Evolutionary conservation across 2,888 invertebrate genomes (phyloP).

Genomic region (Agrochola circellaris): DNA sequence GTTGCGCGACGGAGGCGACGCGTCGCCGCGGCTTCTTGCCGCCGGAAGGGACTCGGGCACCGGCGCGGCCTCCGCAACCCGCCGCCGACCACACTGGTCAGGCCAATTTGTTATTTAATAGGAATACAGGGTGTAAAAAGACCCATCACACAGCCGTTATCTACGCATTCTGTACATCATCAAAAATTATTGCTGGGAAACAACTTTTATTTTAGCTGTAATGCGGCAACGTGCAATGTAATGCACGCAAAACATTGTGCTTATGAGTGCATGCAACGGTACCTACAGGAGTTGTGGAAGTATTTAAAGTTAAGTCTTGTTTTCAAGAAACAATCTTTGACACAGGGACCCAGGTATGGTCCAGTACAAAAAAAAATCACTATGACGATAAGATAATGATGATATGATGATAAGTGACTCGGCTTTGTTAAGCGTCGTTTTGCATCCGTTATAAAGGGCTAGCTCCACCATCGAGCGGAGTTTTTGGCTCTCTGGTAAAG

Average conservation of each 20-base stretch:
- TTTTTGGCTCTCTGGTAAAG: not conserved
- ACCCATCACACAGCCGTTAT: not conserved
- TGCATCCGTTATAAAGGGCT: not conserved
- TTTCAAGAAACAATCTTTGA: too few relatives aligned
- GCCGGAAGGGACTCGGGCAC: conserved; percentile 82
- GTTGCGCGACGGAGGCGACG: conserved; percentile 97
- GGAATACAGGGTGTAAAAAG: conserved; percentile 9
- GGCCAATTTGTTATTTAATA: conserved; percentile 49
- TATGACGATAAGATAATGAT: too few relatives aligned
- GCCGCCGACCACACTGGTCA: conserved; percentile 87
- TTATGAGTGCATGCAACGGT: not conserved
- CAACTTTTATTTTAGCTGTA: not conserved
- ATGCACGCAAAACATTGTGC: not conserved
- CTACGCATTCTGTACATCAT: not conserved
- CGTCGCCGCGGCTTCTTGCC: conserved; percentile 96
- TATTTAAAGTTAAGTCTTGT: not conserved
- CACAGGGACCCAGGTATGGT: not conserved
- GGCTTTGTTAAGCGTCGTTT: not conserved
- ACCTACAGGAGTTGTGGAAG: not conserved
- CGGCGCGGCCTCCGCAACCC: conserved; percentile 82
- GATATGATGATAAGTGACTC: not conserved
- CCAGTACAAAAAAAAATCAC: not conserved
- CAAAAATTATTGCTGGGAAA: not conserved
- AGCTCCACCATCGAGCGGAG: not conserved
- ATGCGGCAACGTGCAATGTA: not conserved